Conservation (phyloP, 2,113 vertebrate genomes). For the Engraulis encrasicolus region DNA sequence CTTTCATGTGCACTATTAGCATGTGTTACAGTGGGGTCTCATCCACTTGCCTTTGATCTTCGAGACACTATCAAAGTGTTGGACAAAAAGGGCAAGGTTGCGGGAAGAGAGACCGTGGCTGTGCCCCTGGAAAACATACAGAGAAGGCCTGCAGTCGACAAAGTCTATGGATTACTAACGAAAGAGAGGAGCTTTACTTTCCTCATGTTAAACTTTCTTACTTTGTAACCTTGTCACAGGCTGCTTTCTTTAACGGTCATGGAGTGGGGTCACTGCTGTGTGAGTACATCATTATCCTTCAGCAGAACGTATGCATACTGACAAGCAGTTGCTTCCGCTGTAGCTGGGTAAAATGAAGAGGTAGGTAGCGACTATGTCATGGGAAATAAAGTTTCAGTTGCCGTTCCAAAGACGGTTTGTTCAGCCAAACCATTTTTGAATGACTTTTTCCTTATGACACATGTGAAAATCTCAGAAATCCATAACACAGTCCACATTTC, state of each 20-base stretch:
- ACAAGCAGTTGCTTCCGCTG: not conserved
- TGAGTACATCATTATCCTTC: not conserved
- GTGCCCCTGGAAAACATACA: slow-evolving; percentile 27
- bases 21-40: slow-evolving; percentile 30
- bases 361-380: not conserved
- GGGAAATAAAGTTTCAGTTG: not conserved
- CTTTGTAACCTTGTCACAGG: not conserved
- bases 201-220: not conserved
- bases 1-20: slow-evolving; percentile 46
- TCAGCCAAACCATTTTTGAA: not conserved
- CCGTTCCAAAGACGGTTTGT: not conserved
- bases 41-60: slow-evolving; percentile 44
- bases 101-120: not conserved
- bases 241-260: not conserved
- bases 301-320: not conserved
- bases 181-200: slow-evolving; percentile 23
- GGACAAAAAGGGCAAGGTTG: slow-evolving; percentile 10
- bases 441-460: not conserved
- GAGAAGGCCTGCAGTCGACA: slow-evolving; percentile 36
- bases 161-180: slow-evolving; percentile 34
- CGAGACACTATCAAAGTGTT: slow-evolving; percentile 33
- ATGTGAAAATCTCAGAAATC: not conserved
- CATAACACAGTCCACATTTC: not conserved
- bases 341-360: not conserved
- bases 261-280: not conserved